Evolutionary conservation across 2,797 vertebrate species (phyloP).

Genomic region (Limnodromus scolopaceus): DNA sequence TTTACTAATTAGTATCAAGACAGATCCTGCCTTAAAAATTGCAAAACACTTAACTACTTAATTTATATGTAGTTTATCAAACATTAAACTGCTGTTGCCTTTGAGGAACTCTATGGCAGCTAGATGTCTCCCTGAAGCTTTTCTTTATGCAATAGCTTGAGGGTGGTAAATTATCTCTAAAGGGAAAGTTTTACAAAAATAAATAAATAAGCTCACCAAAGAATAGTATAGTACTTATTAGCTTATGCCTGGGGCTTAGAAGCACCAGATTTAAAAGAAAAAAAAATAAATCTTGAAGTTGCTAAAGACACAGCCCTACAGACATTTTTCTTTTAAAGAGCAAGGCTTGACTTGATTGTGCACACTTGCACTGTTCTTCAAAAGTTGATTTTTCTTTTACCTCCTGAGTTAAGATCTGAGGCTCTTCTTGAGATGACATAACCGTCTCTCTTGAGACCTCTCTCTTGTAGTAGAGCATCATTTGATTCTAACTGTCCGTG

Average conservation of each 20-base stretch:
- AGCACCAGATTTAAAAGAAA: neutral
- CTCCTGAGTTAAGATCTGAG: neutral
- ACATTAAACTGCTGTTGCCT: conserved; percentile 18
- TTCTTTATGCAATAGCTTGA: neutral
- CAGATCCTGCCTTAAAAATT: neutral
- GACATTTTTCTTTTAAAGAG: neutral
- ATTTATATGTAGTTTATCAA: neutral
- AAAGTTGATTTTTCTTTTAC: neutral
- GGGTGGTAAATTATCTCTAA: conserved; percentile 17
- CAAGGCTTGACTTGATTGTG: neutral
- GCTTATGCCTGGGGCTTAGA: neutral
- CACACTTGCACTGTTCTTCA: neutral
- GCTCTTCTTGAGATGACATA: neutral
- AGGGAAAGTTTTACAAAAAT: neutral
- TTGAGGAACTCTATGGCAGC: neutral
- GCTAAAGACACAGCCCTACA: neutral
- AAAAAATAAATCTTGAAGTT: neutral
- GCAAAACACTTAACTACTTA: neutral
- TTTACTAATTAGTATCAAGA: conserved; percentile 8
- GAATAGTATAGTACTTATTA: neutral
- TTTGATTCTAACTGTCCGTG: neutral
- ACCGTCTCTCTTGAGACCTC: neutral
- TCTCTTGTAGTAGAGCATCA: neutral
- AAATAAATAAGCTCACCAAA: conserved; percentile 7
- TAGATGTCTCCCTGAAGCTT: conserved; percentile 5